Conservation (phyloP, 2,113 vertebrate genomes). For the Oncorhynchus clarkii region DNA sequence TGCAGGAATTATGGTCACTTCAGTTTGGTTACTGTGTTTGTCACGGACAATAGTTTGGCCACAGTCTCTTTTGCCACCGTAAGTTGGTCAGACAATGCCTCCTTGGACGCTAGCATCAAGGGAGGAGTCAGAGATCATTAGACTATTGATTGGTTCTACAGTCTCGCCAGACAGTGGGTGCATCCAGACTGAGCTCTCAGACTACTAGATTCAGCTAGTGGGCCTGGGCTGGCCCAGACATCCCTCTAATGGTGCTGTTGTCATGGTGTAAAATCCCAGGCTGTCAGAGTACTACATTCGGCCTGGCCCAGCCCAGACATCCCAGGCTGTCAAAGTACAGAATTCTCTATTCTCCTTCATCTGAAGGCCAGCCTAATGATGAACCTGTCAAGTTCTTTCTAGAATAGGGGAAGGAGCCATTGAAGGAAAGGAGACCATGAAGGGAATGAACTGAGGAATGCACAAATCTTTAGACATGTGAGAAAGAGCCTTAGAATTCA, state of each 20-base stretch:
- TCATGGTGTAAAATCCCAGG: conserved; percentile 1
- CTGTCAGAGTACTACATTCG: not conserved
- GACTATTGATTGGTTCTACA: conserved; percentile 24
- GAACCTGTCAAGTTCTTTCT: too few species aligned
- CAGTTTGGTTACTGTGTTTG: conserved; percentile 10
- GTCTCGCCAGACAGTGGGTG: not conserved
- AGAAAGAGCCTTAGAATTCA: too few species aligned
- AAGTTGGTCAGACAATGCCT: conserved; percentile 3
- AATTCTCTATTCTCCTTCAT: too few species aligned
- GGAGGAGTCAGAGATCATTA: not conserved
- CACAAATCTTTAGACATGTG: too few species aligned
- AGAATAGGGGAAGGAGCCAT: too few species aligned
- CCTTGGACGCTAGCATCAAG: conserved; percentile 3
- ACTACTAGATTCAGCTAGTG: not conserved
- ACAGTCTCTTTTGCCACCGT: conserved; percentile 8
- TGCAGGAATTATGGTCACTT: not conserved
- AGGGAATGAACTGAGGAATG: too few species aligned
- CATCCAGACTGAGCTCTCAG: not conserved
- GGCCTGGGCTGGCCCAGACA: not conserved
- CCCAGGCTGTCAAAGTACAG: too few species aligned
- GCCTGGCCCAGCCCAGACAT: too few species aligned
- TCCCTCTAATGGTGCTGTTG: not conserved
- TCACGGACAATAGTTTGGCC: conserved; percentile 34
- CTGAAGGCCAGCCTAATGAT: too few species aligned
- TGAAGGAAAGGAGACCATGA: too few species aligned